These are phyloP conservation scores for Latheticus oryzae DNA, from an alignment of 2,888 invertebrate genomes.

Conservation along the genomic window DNA sequence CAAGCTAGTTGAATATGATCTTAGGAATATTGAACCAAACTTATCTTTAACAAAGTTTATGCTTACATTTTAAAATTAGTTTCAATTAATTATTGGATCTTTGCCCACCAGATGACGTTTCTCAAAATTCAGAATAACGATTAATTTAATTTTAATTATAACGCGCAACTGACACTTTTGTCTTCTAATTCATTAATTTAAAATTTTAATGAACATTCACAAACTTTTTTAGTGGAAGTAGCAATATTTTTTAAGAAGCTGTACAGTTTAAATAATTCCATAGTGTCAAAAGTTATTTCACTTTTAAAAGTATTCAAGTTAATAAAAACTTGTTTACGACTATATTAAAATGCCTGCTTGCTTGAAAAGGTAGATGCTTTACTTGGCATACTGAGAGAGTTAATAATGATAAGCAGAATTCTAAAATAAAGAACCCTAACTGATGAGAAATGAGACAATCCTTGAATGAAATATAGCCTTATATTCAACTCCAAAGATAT, in stretches of 20 bases:
- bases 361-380: conserved; percentile 13
- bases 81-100: conserved; percentile 25
- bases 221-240: conserved; percentile 9
- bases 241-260: conserved; percentile 4
- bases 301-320: conserved; percentile 28
- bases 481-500: no score
- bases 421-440: conserved; percentile 10
- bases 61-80: conserved; percentile 4
- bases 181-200: conserved; percentile 30
- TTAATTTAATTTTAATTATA: conserved; percentile 34
- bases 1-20: no score
- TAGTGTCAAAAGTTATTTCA: conserved; percentile 25
- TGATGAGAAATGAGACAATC: no score
- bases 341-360: conserved; percentile 30
- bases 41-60: neutral
- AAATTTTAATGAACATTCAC: conserved; percentile 25
- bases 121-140: conserved; percentile 30
- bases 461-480: no score
- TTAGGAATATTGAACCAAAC: no score
- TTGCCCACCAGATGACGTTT: conserved; percentile 28
- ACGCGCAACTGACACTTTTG: conserved; percentile 29
- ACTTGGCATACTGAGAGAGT: conserved; percentile 23
- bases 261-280: conserved; percentile 23
- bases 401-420: conserved; percentile 20
- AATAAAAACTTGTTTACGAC: conserved; percentile 34